Conservation (phyloP, 2,888 invertebrate species). For the Aphodius sticticus region DNA sequence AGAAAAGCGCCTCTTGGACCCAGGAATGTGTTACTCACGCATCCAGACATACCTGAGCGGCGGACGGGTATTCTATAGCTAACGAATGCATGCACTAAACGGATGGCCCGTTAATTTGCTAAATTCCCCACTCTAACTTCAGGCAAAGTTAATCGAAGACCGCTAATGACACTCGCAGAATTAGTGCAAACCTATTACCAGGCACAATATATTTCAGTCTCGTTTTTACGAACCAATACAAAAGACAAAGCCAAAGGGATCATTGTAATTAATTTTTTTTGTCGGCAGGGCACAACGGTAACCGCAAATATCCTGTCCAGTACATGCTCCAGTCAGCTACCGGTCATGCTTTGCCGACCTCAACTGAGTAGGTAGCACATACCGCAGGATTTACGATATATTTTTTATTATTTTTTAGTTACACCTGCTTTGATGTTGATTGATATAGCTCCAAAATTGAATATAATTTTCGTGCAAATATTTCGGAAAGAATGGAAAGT, state of each 20-base stretch:
- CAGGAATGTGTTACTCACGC: background rate
- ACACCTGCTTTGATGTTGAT: too few relatives aligned
- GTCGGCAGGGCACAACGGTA: background rate
- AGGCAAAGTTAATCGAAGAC: background rate
- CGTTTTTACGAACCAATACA: background rate
- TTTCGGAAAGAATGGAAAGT: too few relatives aligned
- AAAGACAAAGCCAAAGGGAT: background rate
- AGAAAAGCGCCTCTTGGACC: background rate
- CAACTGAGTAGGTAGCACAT: background rate
- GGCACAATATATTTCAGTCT: background rate
- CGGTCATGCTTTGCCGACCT: background rate
- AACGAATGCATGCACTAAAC: background rate
- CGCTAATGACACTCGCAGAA: background rate
- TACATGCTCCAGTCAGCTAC: background rate
- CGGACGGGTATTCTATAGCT: background rate
- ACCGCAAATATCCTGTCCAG: background rate
- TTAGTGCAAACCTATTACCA: conserved; percentile 4
- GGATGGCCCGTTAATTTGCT: background rate
- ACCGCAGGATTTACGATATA: background rate
- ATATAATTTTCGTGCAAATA: too few relatives aligned
- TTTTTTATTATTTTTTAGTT: too few relatives aligned
- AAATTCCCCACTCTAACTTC: conserved; percentile 4
- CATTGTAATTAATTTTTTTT: background rate
- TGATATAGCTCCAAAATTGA: too few relatives aligned
- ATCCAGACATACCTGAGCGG: background rate